These are phyloP conservation scores for Meiosimyza decipiens DNA, from an alignment of 2,888 invertebrate species.

Conservation along the genomic window DNA sequence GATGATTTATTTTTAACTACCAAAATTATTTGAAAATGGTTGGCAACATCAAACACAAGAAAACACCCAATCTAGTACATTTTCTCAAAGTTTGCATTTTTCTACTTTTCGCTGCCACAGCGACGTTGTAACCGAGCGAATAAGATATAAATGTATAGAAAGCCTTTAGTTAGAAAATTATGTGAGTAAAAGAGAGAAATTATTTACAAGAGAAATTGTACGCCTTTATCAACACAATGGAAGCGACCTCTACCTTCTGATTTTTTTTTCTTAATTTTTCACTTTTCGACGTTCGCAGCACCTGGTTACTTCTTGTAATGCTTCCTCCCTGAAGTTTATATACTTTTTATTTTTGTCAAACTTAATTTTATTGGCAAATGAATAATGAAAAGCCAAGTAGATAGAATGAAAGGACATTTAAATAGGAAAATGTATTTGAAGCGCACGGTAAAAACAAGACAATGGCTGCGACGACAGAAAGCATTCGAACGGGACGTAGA, in stretches of 20 bases:
- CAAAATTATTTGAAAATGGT: not conserved
- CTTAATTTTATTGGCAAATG: too few species aligned
- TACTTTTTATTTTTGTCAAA: too few species aligned
- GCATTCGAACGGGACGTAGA: slow-evolving; percentile 46
- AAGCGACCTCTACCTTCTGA: slow-evolving; percentile 30
- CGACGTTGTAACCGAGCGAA: not conserved
- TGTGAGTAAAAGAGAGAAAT: slow-evolving; percentile 7
- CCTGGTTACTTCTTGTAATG: slow-evolving; percentile 5
- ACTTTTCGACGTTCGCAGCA: slow-evolving; percentile 6
- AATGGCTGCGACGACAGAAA: slow-evolving; percentile 33
- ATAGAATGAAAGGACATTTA: slow-evolving; percentile 23
- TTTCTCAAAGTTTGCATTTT: not conserved
- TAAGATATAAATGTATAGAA: too few species aligned
- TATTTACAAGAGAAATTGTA: not conserved
- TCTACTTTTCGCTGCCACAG: not conserved
- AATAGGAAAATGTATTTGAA: slow-evolving; percentile 18
- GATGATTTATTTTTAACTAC: too few species aligned
- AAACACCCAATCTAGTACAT: slow-evolving; percentile 17
- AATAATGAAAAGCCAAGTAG: slow-evolving; percentile 5
- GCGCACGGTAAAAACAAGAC: slow-evolving; percentile 32
- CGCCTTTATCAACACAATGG: not conserved
- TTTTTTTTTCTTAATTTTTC: slow-evolving; percentile 1
- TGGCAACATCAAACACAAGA: slow-evolving; percentile 19
- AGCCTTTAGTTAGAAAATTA: not conserved
- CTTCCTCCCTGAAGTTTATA: not conserved